phyloP scores from a whole-genome alignment of 2,113 vertebrate species.

The Plestiodon gilberti region DNA sequence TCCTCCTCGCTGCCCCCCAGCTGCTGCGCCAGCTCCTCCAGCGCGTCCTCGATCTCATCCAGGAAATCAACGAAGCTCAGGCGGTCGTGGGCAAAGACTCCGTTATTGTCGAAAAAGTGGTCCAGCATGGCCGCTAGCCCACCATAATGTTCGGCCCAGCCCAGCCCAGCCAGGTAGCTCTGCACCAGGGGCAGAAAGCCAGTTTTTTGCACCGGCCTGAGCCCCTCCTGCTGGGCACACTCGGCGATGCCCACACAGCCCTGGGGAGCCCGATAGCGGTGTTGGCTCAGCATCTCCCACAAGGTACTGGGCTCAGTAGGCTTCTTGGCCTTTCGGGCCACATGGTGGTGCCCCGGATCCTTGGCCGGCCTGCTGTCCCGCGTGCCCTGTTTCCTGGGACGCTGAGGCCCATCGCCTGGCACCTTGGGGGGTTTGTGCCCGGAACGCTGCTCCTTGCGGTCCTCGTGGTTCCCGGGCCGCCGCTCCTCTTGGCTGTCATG shows the following conservation, averaged over 20 bases:
- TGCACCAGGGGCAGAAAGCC: conserved; percentile 81
- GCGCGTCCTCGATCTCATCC: conserved; percentile 87
- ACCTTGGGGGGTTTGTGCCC: background rate
- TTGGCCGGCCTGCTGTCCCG: background rate
- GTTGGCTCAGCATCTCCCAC: conserved; percentile 66
- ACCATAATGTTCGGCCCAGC: conserved; percentile 56
- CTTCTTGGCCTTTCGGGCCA: conserved; percentile 40
- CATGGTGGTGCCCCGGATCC: conserved; percentile 29
- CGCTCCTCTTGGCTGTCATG: background rate
- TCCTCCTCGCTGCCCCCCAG: conserved; percentile 76
- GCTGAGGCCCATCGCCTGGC: background rate
- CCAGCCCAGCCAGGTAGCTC: conserved; percentile 75
- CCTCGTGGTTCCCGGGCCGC: background rate
- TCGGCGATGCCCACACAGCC: conserved; percentile 74
- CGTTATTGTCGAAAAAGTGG: conserved; percentile 78
- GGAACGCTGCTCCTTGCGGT: background rate
- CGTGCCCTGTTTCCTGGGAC: conserved; percentile 26
- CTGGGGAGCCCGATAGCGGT: conserved; percentile 66
- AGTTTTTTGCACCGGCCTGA: conserved; percentile 75
- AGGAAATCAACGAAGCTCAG: conserved; percentile 86
- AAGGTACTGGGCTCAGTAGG: conserved; percentile 57
- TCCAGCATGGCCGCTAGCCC: conserved; percentile 64
- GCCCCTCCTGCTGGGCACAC: conserved; percentile 84
- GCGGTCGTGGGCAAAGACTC: conserved; percentile 83
- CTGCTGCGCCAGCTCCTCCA: conserved; percentile 84